Base-by-base conservation (phyloP, 2,113 vertebrate genomes). In the Dasyornis broadbenti region DNA sequence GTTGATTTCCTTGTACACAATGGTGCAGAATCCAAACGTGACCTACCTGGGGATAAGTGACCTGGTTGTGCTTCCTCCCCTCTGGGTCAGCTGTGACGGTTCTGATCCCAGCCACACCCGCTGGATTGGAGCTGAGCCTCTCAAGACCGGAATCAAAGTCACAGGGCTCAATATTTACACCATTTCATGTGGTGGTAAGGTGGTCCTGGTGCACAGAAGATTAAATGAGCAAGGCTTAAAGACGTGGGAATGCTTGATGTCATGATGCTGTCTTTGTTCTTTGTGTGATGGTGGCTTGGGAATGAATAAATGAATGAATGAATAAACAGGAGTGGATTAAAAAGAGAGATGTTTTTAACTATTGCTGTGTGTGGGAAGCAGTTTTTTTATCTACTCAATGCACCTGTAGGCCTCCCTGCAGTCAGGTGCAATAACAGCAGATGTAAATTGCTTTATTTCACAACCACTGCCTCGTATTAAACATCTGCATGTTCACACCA, bases 61-160 rank as follows among this genome's bases (percentile, higher is more conserved):
- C 28, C 85, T 66, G 76, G 27, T 59, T 47, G 75, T 92, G 39
- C 98, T 99, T 73, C 97, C 97, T 53, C 98, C 99, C 15, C 94
- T 99, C 12, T 99, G 99, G 99, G 97, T 99, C 44, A 97, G 98
- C 72, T 99, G 99, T 97, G 99, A 99, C 63, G 96, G 98, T 83
- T 98, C 97, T 12, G 99, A 99, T 79, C 98, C 98, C 39, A 97
- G 98, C 47, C 97, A 95, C 68, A 99, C 98, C 13, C 97, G 92
- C 66, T 99, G 99, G 99, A 89, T 99, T 18, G 99, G 99, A 83
- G 99, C 98, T 90, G 99, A 99, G 92, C 98, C 98, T 10, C 77
- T 98, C 86, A 97, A 88, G 84, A 69, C 86, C 61, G 97, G 52
- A 6, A 97, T 84, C 39, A 97, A 76, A 89, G 84, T 98, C 50